Percentiles rank a stretch among this genome's conserved stretches.
Evolutionary conservation across 2,797 vertebrate species (phyloP).

Genomic region (Stomatorhinus walkeri): DNA sequence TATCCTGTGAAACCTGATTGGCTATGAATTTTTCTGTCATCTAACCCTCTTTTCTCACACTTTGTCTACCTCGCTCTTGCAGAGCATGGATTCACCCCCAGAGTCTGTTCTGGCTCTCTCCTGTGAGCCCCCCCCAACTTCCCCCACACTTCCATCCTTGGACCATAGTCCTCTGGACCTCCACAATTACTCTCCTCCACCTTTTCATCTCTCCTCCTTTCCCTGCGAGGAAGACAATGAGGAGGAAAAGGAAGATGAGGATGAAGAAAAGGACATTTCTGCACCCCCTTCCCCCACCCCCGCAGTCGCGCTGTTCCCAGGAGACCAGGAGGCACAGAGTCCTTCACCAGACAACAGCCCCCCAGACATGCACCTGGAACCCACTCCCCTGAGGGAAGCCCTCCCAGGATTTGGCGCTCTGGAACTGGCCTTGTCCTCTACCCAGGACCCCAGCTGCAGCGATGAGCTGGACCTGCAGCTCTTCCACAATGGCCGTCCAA

Average conservation of each 20-base stretch:
- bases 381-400: slow-evolving; percentile 18
- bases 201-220: slow-evolving; percentile 40
- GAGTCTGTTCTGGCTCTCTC: slow-evolving; percentile 66
- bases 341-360: slow-evolving; percentile 55
- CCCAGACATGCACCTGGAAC: slow-evolving; percentile 52
- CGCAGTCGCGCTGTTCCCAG: slow-evolving; percentile 60
- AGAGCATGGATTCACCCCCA: slow-evolving; percentile 73
- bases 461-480: slow-evolving; percentile 80
- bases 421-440: slow-evolving; percentile 68
- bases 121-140: slow-evolving; percentile 60
- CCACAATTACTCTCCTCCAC: slow-evolving; percentile 37
- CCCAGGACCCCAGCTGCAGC: slow-evolving; percentile 47
- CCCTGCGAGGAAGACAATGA: slow-evolving; percentile 35
- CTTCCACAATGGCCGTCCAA: slow-evolving; percentile 64
- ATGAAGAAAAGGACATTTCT: slow-evolving; percentile 39
- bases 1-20: neutral
- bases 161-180: slow-evolving; percentile 61
- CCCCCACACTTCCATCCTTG: slow-evolving; percentile 59
- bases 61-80: neutral
- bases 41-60: neutral
- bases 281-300: slow-evolving; percentile 56
- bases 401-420: slow-evolving; percentile 55
- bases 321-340: slow-evolving; percentile 49
- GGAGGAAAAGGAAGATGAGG: slow-evolving; percentile 42
- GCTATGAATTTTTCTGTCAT: neutral